A percentile compares a stretch with the other conserved stretches of the same genome.
Conservation (phyloP, 2,113 vertebrate species). For the Sander vitreus region DNA sequence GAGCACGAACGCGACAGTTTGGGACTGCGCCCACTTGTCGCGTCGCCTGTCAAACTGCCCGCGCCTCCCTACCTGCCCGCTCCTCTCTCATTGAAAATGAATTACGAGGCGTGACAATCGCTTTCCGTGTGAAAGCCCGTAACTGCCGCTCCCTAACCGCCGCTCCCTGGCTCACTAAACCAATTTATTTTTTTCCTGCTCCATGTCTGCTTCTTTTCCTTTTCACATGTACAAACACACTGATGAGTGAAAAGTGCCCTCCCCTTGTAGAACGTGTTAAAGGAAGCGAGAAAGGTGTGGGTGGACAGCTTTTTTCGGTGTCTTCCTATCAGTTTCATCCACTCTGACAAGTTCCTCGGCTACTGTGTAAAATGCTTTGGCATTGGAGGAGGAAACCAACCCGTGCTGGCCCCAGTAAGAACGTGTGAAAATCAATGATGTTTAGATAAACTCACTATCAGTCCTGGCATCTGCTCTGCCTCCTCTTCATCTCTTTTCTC, state of each 20-base stretch:
- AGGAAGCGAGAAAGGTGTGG: constrained; percentile 47
- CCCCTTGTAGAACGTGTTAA: constrained; percentile 31
- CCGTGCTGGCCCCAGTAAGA: constrained; percentile 35
- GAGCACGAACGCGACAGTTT: too few relatives aligned
- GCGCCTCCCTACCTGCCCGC: too few relatives aligned
- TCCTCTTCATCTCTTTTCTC: constrained; percentile 55
- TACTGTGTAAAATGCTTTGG: constrained; percentile 44
- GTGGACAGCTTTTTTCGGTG: constrained; percentile 43
- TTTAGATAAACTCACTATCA: constrained; percentile 62
- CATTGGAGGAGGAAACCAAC: constrained; percentile 36
- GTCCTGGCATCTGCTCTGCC: constrained; percentile 67
- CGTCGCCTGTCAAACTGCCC: too few relatives aligned
- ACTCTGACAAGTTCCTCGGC: constrained; percentile 57
- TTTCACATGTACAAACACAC: constrained; percentile 28
- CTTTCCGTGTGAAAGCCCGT: too few relatives aligned
- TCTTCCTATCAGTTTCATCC: constrained; percentile 52
- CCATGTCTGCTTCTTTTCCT: constrained; percentile 5
- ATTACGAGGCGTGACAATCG: too few relatives aligned
- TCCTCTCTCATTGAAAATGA: too few relatives aligned
- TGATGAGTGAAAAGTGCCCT: constrained; percentile 26
- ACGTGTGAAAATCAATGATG: constrained; percentile 68
- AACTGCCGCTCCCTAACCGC: too few relatives aligned
- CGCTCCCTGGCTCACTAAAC: too few relatives aligned
- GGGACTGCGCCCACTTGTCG: too few relatives aligned
- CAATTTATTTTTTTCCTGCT: too few relatives aligned